Evolutionary conservation across 2,113 vertebrate species (phyloP).

Genomic region (Sakesphorus luctuosus): DNA sequence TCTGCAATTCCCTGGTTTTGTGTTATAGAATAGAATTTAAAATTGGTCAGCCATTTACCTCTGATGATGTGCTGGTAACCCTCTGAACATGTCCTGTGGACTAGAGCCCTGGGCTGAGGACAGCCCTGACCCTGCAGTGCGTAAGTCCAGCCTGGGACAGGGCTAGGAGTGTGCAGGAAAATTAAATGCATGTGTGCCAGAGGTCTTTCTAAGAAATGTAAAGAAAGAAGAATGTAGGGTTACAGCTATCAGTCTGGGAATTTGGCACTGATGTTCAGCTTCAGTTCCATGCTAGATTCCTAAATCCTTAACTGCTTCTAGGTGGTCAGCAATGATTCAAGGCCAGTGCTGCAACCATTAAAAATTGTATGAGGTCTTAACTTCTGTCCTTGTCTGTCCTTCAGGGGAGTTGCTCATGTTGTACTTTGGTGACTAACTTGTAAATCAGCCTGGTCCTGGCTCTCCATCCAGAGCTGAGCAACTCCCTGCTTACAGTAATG

Average conservation of each 20-base stretch:
- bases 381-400: slow-evolving; percentile 16
- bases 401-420: background rate
- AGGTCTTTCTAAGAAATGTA: background rate
- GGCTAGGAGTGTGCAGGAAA: background rate
- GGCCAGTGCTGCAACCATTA: background rate
- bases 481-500: background rate
- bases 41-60: background rate
- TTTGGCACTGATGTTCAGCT: background rate
- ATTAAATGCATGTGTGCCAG: rapidly evolving
- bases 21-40: background rate
- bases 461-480: background rate
- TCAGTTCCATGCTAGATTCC: background rate
- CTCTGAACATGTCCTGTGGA: background rate
- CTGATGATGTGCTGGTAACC: background rate
- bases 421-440: background rate
- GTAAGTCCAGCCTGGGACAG: background rate
- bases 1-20: background rate
- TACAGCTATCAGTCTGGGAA: background rate
- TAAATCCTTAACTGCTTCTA: background rate
- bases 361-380: background rate
- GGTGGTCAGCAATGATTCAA: background rate
- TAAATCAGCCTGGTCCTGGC: slow-evolving; percentile 1
- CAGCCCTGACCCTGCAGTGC: background rate
- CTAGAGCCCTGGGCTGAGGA: background rate
- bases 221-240: background rate